These are phyloP conservation scores for Molothrus aeneus DNA, from an alignment of 2,797 vertebrate species.

Conservation along the genomic window DNA sequence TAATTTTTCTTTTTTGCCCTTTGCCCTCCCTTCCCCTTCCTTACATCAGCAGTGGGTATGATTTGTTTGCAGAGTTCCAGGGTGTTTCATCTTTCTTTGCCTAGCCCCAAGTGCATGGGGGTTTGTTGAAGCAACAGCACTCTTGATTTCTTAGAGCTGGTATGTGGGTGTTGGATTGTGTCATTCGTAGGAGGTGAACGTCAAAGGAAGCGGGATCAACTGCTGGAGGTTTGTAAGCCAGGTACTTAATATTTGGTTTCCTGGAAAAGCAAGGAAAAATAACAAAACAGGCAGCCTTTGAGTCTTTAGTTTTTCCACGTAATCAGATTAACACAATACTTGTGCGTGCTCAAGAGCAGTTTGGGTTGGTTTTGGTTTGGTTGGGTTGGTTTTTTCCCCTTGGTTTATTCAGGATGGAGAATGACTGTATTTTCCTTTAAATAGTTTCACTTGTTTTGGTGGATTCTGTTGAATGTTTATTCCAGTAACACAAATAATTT, in stretches of 20 bases:
- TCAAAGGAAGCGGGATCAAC: conserved; percentile 61
- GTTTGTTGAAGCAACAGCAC: not conserved
- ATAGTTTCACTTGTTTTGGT: conserved; percentile 12
- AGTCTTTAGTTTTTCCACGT: not conserved
- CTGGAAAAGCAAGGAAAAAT: conserved; percentile 38
- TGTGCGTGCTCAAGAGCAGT: not conserved
- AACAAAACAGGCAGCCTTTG: not conserved
- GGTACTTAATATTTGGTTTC: conserved; percentile 63
- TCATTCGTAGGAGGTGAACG: conserved; percentile 41
- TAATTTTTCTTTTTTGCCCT: not conserved
- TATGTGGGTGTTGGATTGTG: conserved; percentile 49
- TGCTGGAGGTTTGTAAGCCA: conserved; percentile 37
- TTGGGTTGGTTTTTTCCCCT: not conserved
- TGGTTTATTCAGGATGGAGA: not conserved
- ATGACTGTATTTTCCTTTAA: not conserved
- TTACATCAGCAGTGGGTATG: not conserved
- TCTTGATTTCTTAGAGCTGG: conserved; percentile 22
- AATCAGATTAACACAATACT: not conserved
- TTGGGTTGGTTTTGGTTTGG: not conserved
- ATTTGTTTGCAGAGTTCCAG: conserved; percentile 4
- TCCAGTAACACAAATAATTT: conserved; percentile 22
- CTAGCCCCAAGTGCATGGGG: not conserved
- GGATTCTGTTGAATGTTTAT: conserved; percentile 40
- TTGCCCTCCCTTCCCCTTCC: not conserved
- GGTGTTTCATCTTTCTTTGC: conserved; percentile 18